A percentile compares a stretch with the other conserved stretches of the same genome.
These are phyloP conservation scores for Calameuta filiformis DNA, from an alignment of 2,888 invertebrate genomes.

Conservation along the genomic window DNA sequence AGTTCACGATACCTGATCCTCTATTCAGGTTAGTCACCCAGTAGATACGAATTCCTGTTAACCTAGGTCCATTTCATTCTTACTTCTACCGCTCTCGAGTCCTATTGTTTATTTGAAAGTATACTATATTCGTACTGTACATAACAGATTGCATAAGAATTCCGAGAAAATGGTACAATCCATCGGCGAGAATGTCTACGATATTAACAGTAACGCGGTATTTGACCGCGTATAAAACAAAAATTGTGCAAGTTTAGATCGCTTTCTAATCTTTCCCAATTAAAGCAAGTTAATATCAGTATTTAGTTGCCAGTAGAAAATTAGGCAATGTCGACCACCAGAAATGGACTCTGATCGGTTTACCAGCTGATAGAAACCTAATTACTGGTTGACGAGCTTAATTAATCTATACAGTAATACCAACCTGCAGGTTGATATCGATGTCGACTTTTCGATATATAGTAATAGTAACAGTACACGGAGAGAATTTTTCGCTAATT, in stretches of 20 bases:
- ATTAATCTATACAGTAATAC: constrained; percentile 33
- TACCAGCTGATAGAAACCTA: constrained; percentile 44
- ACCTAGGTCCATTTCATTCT: not conserved
- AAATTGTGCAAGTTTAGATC: not conserved
- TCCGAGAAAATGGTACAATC: not conserved
- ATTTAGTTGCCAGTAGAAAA: not conserved
- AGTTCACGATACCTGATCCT: not conserved
- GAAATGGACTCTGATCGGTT: constrained; percentile 17
- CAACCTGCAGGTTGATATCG: constrained; percentile 1
- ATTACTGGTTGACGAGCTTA: constrained; percentile 54
- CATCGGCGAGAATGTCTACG: not conserved
- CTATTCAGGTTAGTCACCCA: not conserved
- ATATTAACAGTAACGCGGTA: not conserved
- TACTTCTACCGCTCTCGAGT: not conserved
- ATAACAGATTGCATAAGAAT: not conserved
- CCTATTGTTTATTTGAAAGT: not conserved
- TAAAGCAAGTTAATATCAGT: not conserved
- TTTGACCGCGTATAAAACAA: not conserved
- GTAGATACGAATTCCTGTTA: not conserved
- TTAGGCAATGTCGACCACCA: not conserved
- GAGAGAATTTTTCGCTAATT: too few relatives aligned
- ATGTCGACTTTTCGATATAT: constrained; percentile 34
- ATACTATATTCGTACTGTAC: not conserved
- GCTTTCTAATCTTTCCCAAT: not conserved
- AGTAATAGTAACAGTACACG: constrained; percentile 33